A percentile compares a stretch with the other conserved stretches of the same genome.
These are phyloP conservation scores for Heliopora coerulea DNA, from an alignment of 92 coral and sea anemone genomes.

Conservation along the genomic window DNA sequence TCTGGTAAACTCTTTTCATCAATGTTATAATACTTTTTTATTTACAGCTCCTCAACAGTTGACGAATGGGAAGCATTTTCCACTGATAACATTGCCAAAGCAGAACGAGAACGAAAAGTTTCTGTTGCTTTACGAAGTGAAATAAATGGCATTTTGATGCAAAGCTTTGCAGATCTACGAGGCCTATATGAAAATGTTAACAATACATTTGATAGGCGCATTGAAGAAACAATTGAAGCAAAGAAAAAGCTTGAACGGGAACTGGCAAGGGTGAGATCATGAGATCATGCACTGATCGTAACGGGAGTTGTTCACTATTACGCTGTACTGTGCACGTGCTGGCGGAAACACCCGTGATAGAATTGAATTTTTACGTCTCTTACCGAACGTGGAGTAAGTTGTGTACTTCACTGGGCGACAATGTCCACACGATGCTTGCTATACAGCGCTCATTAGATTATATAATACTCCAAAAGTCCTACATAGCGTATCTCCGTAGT, in stretches of 20 bases:
- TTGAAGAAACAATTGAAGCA: slow-evolving; percentile 75
- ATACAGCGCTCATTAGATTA: too few relatives aligned
- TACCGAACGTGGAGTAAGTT: too few relatives aligned
- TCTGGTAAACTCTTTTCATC: too few relatives aligned
- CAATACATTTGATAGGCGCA: slow-evolving; percentile 87
- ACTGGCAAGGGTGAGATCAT: slow-evolving; percentile 70
- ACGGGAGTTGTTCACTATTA: too few relatives aligned
- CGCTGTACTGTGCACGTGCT: too few relatives aligned
- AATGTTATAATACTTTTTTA: background rate
- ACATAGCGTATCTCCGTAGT: too few relatives aligned
- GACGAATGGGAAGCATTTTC: slow-evolving; percentile 96
- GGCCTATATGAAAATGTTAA: slow-evolving; percentile 92
- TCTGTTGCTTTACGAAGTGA: slow-evolving; percentile 92
- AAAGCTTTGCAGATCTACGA: slow-evolving; percentile 86
- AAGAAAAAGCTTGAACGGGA: slow-evolving; percentile 90
- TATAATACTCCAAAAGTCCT: too few relatives aligned
- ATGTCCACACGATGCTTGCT: too few relatives aligned
- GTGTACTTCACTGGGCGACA: too few relatives aligned
- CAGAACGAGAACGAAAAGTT: slow-evolving; percentile 92
- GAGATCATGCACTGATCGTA: too few relatives aligned
- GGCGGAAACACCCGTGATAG: too few relatives aligned
- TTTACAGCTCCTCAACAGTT: slow-evolving; percentile 84
- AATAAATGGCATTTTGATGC: slow-evolving; percentile 96
- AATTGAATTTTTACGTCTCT: too few relatives aligned
- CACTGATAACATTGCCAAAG: slow-evolving; percentile 92